Base-by-base conservation (phyloP, 2,888 invertebrate genomes). In the Drosophila mercatorum region DNA sequence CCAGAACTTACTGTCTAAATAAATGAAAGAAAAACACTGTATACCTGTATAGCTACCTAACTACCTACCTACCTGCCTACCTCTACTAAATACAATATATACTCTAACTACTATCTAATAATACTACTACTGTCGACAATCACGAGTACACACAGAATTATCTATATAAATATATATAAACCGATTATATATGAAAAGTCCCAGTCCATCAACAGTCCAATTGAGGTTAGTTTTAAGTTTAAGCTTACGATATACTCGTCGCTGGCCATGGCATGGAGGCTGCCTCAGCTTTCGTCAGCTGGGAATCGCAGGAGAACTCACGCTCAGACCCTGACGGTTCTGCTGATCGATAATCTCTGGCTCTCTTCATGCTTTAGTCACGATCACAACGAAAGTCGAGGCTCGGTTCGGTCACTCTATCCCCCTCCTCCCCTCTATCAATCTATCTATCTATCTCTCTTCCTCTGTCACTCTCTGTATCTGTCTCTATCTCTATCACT, bases 191-290 rank as follows among this genome's bases (percentile, higher is more conserved):
- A 69, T 44, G 52, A 49, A 71, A 44, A 78, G 73, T 68, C 75
- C 68, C 68, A 72, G 76, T 72, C 75, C 70, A 56, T 5, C 71
- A 64, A 38, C 69, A 69, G 53, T 77, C 53, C 17, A 63, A 58
- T 68, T 73, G 69, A 79, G 79, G 77, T 78, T 78, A 78, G 78
- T 78, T 62, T 66, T 79, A 79, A 65, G 75, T 47, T 67, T 79
- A 78, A 79, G 79, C 63, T 71, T 58, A 74, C 66, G 66, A 55
- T 58, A 47, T n/a, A 41, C 44, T 60, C 56, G 73, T 60, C 56
- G 73, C 65, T 41, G 55, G 34, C 40, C 49, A n/a, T 17, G 44
- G 47, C n/a, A 22, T 47, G 53, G 46, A 53, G 38, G 10, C 10
- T 49, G 63, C 43, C 38, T 34, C 11, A 12, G 44, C 47, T 56